Evolutionary conservation across 2,888 invertebrate genomes (phyloP).

Genomic region (Macroteleia sp.): DNA sequence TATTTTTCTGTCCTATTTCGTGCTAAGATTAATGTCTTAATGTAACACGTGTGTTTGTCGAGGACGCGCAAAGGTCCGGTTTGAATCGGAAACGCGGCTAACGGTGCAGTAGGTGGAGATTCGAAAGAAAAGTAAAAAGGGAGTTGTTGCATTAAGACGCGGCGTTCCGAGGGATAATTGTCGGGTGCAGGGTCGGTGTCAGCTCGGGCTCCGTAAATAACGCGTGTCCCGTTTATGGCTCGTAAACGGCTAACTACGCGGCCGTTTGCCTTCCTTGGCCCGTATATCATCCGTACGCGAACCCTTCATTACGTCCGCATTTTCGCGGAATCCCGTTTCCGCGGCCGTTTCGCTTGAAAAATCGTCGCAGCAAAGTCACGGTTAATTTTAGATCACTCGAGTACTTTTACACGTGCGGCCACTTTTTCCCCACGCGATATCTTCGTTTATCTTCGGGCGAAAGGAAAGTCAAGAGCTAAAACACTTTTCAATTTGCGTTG

Average conservation of each 20-base stretch:
- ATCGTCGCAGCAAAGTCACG: background rate
- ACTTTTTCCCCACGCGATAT: conserved; percentile 39
- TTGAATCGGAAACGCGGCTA: conserved; percentile 14
- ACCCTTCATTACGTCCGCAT: conserved; percentile 70
- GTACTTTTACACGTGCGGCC: conserved; percentile 33
- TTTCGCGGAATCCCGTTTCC: conserved; percentile 31
- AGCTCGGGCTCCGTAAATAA: conserved; percentile 75
- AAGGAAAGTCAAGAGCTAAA: conserved; percentile 44
- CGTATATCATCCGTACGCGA: conserved; percentile 73
- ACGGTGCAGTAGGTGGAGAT: conserved; percentile 47
- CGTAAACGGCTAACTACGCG: conserved; percentile 78
- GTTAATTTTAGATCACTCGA: conserved; percentile 13
- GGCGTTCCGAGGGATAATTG: conserved; percentile 77
- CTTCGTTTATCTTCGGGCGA: conserved; percentile 36
- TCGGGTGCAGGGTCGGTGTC: conserved; percentile 69
- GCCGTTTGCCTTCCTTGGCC: conserved; percentile 67
- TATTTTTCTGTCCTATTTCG: too few species aligned
- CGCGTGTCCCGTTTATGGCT: conserved; percentile 79
- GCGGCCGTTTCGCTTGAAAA: background rate
- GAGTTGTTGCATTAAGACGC: conserved; percentile 68
- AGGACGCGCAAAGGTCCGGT: too few species aligned
- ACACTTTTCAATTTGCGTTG: conserved; percentile 30
- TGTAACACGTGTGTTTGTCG: too few species aligned
- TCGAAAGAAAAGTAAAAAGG: conserved; percentile 12
- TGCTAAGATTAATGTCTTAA: too few species aligned